These are phyloP conservation scores for Bembecia ichneumoniformis DNA, from an alignment of 2,888 invertebrate genomes.

Conservation along the genomic window DNA sequence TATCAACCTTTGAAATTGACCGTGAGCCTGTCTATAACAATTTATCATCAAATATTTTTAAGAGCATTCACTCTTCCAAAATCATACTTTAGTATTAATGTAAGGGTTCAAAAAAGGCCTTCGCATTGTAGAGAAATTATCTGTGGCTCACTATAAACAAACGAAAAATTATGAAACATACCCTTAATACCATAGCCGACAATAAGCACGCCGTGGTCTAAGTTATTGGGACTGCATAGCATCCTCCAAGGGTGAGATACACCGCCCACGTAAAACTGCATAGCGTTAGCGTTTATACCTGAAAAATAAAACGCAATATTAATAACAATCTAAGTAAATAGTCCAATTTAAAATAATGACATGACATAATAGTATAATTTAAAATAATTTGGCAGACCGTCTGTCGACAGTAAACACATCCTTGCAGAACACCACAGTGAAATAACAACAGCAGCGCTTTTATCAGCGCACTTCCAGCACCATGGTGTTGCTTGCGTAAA, in stretches of 20 bases:
- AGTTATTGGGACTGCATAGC: slow-evolving; percentile 80
- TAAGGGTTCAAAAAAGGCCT: too few relatives aligned
- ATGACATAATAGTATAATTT: too few relatives aligned
- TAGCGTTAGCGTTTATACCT: slow-evolving; percentile 93
- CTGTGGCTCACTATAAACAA: too few relatives aligned
- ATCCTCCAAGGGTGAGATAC: slow-evolving; percentile 92
- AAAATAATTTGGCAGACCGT: too few relatives aligned
- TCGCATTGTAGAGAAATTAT: too few relatives aligned
- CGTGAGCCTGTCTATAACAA: too few relatives aligned
- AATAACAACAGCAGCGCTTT: background rate
- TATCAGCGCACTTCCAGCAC: background rate
- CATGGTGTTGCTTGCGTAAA: background rate
- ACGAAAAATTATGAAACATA: slow-evolving; percentile 22
- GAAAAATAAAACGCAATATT: slow-evolving; percentile 7
- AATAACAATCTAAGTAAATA: background rate
- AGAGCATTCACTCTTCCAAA: too few relatives aligned
- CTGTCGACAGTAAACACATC: too few relatives aligned
- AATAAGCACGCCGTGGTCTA: slow-evolving; percentile 97
- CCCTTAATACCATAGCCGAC: slow-evolving; percentile 91
- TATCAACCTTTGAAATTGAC: too few relatives aligned
- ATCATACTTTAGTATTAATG: too few relatives aligned
- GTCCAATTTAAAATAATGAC: background rate
- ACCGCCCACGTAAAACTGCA: slow-evolving; percentile 97
- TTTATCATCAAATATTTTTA: too few relatives aligned
- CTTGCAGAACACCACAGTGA: too few relatives aligned